phyloP scores from a whole-genome alignment of 2,888 invertebrate genomes.

The Isotomurus palustris region DNA sequence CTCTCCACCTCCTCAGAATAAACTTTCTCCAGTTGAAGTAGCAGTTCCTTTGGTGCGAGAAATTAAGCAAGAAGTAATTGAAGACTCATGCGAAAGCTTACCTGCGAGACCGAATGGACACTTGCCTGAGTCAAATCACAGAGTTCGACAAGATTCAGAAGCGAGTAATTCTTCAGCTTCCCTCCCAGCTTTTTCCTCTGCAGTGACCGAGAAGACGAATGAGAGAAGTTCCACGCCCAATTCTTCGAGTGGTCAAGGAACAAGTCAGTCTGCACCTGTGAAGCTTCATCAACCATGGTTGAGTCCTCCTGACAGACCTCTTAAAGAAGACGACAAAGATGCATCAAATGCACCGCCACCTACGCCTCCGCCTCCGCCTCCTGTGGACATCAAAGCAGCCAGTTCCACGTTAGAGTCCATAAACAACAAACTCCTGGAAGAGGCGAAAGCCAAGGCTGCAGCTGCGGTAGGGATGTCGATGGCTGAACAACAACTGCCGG shows the following conservation, averaged over 20 bases:
- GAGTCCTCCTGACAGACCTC: conserved; percentile 35
- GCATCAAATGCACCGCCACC: not conserved
- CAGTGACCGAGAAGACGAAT: not conserved
- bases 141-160: conserved; percentile 15
- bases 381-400: conserved; percentile 6
- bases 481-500: not conserved
- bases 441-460: not conserved
- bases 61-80: conserved; percentile 26
- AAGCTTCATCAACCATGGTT: conserved; percentile 45
- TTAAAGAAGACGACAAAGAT: not conserved
- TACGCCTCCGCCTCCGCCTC: not conserved
- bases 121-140: not conserved
- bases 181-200: not conserved
- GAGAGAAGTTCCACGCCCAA: not conserved
- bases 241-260: not conserved
- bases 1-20: not conserved
- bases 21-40: not conserved
- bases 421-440: conserved; percentile 1
- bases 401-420: conserved; percentile 3
- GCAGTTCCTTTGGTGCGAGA: conserved; percentile 11
- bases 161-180: conserved; percentile 9
- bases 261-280: conserved; percentile 1
- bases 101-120: not conserved
- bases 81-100: conserved; percentile 9
- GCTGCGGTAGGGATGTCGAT: not conserved